Conservation (phyloP, 2,888 invertebrate species). For the Pocota personata region DNA sequence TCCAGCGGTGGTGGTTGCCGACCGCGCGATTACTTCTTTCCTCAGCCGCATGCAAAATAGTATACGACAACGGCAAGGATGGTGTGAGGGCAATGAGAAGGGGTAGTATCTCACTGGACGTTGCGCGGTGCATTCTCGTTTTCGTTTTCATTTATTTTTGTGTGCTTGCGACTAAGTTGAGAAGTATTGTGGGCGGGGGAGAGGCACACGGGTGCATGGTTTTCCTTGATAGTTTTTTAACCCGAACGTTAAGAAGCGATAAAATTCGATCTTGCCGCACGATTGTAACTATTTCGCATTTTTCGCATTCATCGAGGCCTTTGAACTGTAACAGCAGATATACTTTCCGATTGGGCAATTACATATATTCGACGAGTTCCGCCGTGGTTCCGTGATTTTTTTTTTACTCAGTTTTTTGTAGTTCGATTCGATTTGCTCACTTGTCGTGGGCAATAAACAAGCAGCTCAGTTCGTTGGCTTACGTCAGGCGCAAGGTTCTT, state of each 20-base stretch:
- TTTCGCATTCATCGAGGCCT: constrained; percentile 66
- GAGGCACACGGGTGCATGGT: constrained; percentile 42
- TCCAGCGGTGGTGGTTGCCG: constrained; percentile 3
- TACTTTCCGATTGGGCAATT: constrained; percentile 65
- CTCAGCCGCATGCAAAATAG: constrained; percentile 34
- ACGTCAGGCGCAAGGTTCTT: constrained; percentile 70
- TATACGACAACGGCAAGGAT: background rate
- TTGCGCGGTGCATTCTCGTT: constrained; percentile 61
- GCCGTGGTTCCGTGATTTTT: constrained; percentile 56
- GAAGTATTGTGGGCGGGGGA: background rate
- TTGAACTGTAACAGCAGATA: constrained; percentile 70
- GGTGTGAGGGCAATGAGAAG: background rate
- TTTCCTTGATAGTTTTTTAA: constrained; percentile 76
- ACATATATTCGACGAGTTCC: constrained; percentile 23
- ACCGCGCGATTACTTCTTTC: constrained; percentile 15
- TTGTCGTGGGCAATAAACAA: constrained; percentile 7
- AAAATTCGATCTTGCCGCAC: constrained; percentile 65
- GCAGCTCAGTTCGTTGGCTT: constrained; percentile 52
- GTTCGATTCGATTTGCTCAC: constrained; percentile 19
- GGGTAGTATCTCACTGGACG: background rate
- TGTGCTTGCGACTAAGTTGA: constrained; percentile 3
- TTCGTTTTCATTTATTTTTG: constrained; percentile 68
- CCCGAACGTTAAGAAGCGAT: constrained; percentile 63
- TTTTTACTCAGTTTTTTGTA: background rate
- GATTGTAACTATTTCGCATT: constrained; percentile 64